A percentile compares a stretch with the other conserved stretches of the same genome.
phyloP scores from a whole-genome alignment of 2,113 vertebrate genomes.

The Mirza zaza region DNA sequence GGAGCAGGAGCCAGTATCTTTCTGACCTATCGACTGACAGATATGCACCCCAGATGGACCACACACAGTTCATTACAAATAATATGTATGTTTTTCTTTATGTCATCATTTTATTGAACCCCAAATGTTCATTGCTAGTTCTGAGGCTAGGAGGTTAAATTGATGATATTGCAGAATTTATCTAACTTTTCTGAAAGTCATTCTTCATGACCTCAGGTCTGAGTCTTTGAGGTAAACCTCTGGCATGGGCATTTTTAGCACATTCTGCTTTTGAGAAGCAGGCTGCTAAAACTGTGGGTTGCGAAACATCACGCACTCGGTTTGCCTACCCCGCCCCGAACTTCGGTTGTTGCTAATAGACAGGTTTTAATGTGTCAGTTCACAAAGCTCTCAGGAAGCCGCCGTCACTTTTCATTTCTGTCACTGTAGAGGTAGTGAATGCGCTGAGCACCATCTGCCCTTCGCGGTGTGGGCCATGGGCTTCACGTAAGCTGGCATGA shows the following conservation, averaged over 20 bases:
- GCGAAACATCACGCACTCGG: not conserved
- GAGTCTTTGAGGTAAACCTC: constrained; percentile 39
- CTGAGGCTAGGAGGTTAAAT: constrained; percentile 35
- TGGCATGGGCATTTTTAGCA: not conserved
- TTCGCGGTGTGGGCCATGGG: not conserved
- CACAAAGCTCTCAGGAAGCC: constrained; percentile 39
- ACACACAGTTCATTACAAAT: constrained; percentile 35
- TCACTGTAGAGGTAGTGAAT: not conserved
- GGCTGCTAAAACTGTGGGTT: not conserved
- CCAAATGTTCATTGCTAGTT: not conserved
- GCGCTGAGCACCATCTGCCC: not conserved
- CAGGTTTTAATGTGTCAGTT: constrained; percentile 35
- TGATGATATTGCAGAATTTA: constrained; percentile 54
- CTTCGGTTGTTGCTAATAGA: not conserved
- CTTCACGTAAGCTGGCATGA: not conserved
- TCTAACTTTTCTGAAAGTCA: constrained; percentile 48
- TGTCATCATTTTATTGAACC: constrained; percentile 39
- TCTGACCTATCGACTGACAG: constrained; percentile 42
- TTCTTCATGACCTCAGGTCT: constrained; percentile 24
- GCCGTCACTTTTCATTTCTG: constrained; percentile 47
- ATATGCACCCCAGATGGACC: not conserved
- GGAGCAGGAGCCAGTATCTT: not conserved
- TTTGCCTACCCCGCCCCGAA: not conserved
- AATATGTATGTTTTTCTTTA: constrained; percentile 42
- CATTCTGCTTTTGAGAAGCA: not conserved